Conservation (phyloP, 2,888 invertebrate genomes). For the Apodemia duryi region DNA sequence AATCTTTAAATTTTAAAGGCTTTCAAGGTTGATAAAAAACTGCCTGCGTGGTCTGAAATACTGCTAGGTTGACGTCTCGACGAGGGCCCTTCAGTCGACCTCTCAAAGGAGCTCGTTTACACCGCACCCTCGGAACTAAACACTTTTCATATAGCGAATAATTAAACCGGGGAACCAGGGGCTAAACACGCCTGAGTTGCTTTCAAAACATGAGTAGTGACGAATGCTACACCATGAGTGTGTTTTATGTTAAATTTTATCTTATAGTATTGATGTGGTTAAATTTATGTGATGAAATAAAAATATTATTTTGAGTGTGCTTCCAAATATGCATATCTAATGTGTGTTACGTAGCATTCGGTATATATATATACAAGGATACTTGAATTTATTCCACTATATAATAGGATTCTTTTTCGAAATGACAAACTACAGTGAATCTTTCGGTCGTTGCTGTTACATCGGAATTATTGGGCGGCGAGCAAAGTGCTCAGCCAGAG, state of each 20-base stretch:
- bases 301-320: slow-evolving; percentile 1
- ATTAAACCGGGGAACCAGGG: slow-evolving; percentile 27
- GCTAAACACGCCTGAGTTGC: slow-evolving; percentile 19
- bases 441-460: no score
- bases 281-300: slow-evolving; percentile 1
- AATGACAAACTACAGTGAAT: no score
- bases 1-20: not conserved
- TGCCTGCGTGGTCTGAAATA: slow-evolving; percentile 4
- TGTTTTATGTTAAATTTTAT: slow-evolving; percentile 8
- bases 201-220: slow-evolving; percentile 11
- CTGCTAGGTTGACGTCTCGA: slow-evolving; percentile 36
- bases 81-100: slow-evolving; percentile 35
- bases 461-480: no score
- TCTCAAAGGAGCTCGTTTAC: slow-evolving; percentile 34
- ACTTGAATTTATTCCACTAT: not conserved
- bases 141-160: slow-evolving; percentile 33
- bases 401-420: no score
- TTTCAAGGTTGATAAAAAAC: slow-evolving; percentile 8
- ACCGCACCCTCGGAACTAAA: slow-evolving; percentile 35
- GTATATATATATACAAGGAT: no score
- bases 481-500: no score
- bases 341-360: not conserved
- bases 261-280: not conserved
- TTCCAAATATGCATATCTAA: not conserved
- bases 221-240: not conserved